These are phyloP conservation scores for Castor canadensis DNA, from an alignment of 2,113 vertebrate genomes.

Conservation along the genomic window DNA sequence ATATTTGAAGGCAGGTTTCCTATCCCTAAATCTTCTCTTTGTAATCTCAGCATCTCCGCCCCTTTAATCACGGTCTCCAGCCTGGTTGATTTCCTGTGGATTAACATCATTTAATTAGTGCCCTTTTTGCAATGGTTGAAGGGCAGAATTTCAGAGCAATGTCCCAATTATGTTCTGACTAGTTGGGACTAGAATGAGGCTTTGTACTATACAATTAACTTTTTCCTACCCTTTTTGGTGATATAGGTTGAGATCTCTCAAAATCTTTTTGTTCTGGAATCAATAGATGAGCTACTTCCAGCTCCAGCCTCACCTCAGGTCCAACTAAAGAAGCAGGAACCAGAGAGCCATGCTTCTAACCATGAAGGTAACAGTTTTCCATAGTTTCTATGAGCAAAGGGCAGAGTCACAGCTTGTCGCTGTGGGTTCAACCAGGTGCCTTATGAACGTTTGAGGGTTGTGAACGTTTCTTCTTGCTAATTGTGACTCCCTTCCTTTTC, in stretches of 20 bases:
- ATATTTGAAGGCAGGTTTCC: neutral
- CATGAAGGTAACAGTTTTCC: neutral
- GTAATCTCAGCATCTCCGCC: constrained; percentile 17
- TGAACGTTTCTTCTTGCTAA: neutral
- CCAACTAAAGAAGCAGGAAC: neutral
- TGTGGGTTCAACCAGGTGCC: fast-evolving
- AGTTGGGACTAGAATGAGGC: neutral
- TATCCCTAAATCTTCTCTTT: neutral
- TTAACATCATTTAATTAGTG: constrained; percentile 35
- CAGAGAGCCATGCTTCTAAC: neutral
- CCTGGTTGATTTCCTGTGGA: constrained; percentile 47
- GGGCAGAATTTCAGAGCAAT: constrained; percentile 4
- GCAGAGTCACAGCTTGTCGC: no score
- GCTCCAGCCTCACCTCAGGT: neutral
- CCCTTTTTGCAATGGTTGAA: neutral
- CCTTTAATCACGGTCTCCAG: constrained; percentile 3
- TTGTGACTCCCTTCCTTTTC: neutral
- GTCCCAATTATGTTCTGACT: neutral
- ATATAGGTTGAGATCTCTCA: neutral
- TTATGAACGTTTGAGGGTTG: no score
- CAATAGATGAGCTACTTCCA: neutral
- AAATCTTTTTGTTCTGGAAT: neutral
- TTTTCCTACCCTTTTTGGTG: neutral
- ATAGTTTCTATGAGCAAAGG: neutral
- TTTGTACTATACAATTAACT: neutral